phyloP scores from a whole-genome alignment of 2,888 invertebrate species.

The Rhamnusium bicolor region DNA sequence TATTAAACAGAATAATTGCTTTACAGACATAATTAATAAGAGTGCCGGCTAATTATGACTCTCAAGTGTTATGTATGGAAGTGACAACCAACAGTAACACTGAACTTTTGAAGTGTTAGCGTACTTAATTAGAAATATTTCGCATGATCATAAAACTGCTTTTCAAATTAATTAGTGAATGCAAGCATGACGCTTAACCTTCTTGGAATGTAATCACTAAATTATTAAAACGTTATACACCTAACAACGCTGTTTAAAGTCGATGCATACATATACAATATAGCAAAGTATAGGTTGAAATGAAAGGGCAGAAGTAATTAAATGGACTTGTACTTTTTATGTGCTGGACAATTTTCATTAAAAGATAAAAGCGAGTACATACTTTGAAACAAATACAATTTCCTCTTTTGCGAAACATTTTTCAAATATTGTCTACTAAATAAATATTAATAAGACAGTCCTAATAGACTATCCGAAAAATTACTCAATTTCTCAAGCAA shows the following conservation, averaged over 20 bases:
- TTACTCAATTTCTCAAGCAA: no score
- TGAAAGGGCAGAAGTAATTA: not conserved
- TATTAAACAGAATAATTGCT: no score
- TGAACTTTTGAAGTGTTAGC: not conserved
- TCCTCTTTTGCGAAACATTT: no score
- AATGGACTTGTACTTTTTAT: not conserved
- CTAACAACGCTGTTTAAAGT: not conserved
- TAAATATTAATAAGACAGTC: no score
- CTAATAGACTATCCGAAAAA: no score
- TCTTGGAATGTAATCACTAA: not conserved
- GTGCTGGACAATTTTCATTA: no score
- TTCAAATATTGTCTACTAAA: no score
- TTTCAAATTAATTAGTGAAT: not conserved
- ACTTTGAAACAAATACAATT: no score
- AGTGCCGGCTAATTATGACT: not conserved
- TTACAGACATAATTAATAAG: no score
- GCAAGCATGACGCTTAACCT: conserved; percentile 2
- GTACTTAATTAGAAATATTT: not conserved
- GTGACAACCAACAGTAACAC: not conserved
- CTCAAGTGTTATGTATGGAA: not conserved
- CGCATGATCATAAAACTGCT: not conserved
- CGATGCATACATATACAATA: not conserved
- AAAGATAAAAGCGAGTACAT: no score
- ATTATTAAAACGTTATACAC: not conserved
- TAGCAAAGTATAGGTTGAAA: not conserved